Conservation (phyloP, 2,113 vertebrate genomes). For the human region DNA sequence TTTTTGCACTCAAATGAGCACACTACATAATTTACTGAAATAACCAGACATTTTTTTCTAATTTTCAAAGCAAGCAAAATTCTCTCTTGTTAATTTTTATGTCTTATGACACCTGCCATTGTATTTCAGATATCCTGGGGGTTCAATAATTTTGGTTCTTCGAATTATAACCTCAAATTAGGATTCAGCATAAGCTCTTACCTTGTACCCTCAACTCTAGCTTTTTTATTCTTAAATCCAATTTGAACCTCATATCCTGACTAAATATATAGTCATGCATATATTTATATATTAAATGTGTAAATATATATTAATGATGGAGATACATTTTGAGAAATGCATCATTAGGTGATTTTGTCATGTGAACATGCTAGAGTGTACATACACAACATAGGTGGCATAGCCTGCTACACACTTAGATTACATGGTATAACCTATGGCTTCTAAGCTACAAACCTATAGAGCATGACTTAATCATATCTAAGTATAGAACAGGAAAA, state of each 20-base stretch:
- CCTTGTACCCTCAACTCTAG: neutral
- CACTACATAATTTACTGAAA: neutral
- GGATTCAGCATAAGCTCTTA: neutral
- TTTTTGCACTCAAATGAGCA: neutral
- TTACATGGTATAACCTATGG: neutral
- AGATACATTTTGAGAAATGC: neutral
- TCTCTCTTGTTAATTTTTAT: neutral
- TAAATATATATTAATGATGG: neutral
- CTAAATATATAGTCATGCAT: neutral
- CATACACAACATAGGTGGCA: neutral
- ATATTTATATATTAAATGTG: too few species aligned
- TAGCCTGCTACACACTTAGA: neutral
- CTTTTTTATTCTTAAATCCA: neutral
- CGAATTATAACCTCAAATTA: slow-evolving; percentile 7
- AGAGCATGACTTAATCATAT: neutral
- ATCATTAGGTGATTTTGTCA: neutral
- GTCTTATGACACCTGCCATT: neutral
- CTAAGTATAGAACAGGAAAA: neutral
- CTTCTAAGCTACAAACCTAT: neutral
- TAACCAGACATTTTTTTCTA: neutral
- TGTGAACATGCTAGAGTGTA: neutral
- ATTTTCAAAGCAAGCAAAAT: slow-evolving; percentile 5
- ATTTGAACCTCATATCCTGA: neutral
- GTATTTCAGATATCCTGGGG: neutral
- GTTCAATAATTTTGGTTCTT: neutral